Evolutionary conservation across 1,140 invertebrate species (phyloP).

Genomic region (Drosophila erecta): DNA sequence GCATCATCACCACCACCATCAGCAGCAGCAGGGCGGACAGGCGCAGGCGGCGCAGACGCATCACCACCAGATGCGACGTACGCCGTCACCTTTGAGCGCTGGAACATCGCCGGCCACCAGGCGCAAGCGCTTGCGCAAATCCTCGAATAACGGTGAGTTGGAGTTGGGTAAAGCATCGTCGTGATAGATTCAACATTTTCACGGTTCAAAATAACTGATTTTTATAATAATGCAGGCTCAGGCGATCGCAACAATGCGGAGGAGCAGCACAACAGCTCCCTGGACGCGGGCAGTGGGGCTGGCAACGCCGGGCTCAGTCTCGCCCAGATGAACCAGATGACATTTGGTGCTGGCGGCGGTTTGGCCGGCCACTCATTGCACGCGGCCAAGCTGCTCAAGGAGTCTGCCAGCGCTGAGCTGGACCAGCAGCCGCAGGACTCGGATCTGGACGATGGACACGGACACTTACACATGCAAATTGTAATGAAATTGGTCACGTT

Average conservation of each 20-base stretch:
- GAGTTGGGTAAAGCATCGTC: constrained; percentile 77
- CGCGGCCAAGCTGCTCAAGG: constrained; percentile 78
- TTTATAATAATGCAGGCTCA: constrained; percentile 84
- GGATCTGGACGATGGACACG: constrained; percentile 78
- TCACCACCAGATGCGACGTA: constrained; percentile 79
- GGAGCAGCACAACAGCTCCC: constrained; percentile 85
- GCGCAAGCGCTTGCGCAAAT: constrained; percentile 89
- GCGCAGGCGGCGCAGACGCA: constrained; percentile 71
- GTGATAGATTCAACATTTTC: background rate
- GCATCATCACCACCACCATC: constrained; percentile 73
- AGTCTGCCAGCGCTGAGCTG: constrained; percentile 69
- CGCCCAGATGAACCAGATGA: constrained; percentile 83
- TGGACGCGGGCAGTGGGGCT: constrained; percentile 67
- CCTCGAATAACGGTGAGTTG: constrained; percentile 86
- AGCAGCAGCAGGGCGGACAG: constrained; percentile 63
- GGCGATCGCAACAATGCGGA: constrained; percentile 85
- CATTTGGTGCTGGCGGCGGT: constrained; percentile 64
- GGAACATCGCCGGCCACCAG: constrained; percentile 82
- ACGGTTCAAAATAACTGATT: constrained; percentile 1
- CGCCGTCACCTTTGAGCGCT: constrained; percentile 79
- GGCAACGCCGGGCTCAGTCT: constrained; percentile 74
- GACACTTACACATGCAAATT: constrained; percentile 84
- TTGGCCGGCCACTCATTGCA: constrained; percentile 75
- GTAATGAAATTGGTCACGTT: constrained; percentile 83
- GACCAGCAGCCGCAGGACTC: constrained; percentile 81